Evolutionary conservation across 2,797 vertebrate species (phyloP), one percentile per base, ranked within the genome.

Genomic region (Schizopygopsis malacanthus): DNA sequence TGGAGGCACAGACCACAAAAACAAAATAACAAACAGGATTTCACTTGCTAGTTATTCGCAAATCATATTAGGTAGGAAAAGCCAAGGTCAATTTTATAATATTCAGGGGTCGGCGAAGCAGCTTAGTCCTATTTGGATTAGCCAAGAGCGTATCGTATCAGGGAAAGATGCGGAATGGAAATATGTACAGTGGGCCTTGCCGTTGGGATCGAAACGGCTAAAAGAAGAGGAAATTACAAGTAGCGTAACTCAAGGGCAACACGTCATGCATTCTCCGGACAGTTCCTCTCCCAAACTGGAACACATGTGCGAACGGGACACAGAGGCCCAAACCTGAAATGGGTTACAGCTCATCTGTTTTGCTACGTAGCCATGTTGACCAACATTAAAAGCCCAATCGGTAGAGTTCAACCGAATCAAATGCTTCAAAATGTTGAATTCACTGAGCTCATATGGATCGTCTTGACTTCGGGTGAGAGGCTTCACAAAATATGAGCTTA

Each of bases 61-160:
- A 93, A 91, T 92, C 83, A 88, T 70, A 90, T 89, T 88, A 90
- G 63, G 76, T 79, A 37, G 59, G 65, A 88, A 89, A 88, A 83
- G 28, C 67, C 28, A 47, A 69, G 56, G 78, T 79, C 72, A 65
- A 79, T 88, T 89, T 85, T 84, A 61, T 76, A 87, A 90, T 89
- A 79, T 52, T 65, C 22, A 80, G 79, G 41, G 76, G 90, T 91
- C 87, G 90, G 72, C 45, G 87, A 90, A 87, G 81, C 84, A 87
- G 84, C 22, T 47, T 76, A 85, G 90, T 88, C 85, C 85, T 87
- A 77, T 43, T 69, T 84, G 47, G 71, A 86, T 79, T 77, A 69
- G 54, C 76, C 69, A 87, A 73, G 67, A 12, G 18, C 83, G 82
- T 61, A 79, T 47, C 83, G 82, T 61, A 79, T 47, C 77, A n/a